Evolutionary conservation across 2,113 vertebrate species (phyloP).

Genomic region (Nycticebus coucang): DNA sequence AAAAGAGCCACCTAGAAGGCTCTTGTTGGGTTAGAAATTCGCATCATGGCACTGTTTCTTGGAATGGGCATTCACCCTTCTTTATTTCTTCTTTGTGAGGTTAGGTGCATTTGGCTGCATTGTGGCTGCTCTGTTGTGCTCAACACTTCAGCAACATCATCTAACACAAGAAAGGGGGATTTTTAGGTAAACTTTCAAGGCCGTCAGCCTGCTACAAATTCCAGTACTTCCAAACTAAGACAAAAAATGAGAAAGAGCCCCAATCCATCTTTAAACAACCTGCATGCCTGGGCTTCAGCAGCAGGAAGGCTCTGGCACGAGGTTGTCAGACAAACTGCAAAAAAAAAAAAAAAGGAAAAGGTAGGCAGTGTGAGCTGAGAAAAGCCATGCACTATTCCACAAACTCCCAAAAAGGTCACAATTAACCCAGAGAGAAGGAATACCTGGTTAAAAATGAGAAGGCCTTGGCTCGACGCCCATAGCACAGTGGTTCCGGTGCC

Average conservation of each 20-base stretch:
- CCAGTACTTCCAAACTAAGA: neutral
- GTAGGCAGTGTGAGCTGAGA: neutral
- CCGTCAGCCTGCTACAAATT: conserved; percentile 40
- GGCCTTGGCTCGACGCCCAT: too few relatives aligned
- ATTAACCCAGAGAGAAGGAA: neutral
- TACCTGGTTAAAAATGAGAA: neutral
- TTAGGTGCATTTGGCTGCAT: conserved; percentile 43
- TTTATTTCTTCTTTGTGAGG: neutral
- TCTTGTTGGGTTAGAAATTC: neutral
- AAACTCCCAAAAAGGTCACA: too few relatives aligned
- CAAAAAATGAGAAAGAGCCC: neutral
- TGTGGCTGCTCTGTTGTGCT: neutral
- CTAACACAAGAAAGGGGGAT: neutral
- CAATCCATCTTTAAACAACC: conserved; percentile 67
- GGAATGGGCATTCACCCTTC: neutral
- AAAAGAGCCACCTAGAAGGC: neutral
- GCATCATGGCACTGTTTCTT: neutral
- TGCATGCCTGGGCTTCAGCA: conserved; percentile 65
- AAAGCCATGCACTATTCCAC: too few relatives aligned
- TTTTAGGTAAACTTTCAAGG: conserved; percentile 47
- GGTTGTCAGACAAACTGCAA: conserved; percentile 57
- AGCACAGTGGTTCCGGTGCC: too few relatives aligned
- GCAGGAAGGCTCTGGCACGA: conserved; percentile 9
- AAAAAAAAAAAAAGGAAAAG: conserved; percentile 63
- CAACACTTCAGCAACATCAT: neutral